Percentiles rank a stretch among this genome's conserved stretches.
These are phyloP conservation scores for Ornithoptera priamus DNA, from an alignment of 2,888 invertebrate genomes.

Conservation along the genomic window DNA sequence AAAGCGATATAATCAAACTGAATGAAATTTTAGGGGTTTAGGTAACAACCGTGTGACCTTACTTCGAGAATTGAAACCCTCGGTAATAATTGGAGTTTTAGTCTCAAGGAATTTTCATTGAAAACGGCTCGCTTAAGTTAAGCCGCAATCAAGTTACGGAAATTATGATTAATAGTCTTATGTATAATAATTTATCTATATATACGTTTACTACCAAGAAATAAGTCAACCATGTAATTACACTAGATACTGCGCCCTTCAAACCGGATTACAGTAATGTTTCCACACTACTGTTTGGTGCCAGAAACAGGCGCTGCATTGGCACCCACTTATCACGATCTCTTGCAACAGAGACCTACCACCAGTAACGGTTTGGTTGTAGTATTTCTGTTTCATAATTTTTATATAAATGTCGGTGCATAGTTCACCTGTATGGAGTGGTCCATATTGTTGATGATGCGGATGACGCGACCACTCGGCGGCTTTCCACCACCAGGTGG, in stretches of 20 bases:
- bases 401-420: not conserved
- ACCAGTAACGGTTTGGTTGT: no score
- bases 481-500: constrained; percentile 85
- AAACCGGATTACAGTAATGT: no score
- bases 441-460: constrained; percentile 96
- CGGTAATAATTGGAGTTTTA: constrained; percentile 34
- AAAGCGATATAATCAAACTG: constrained; percentile 7
- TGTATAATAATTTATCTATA: not conserved
- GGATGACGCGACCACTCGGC: constrained; percentile 91
- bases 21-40: constrained; percentile 6
- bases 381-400: no score
- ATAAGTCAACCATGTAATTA: no score
- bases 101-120: constrained; percentile 57
- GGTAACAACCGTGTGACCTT: constrained; percentile 8
- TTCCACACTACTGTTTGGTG: no score
- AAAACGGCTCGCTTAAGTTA: constrained; percentile 47
- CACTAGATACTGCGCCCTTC: no score
- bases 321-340: no score
- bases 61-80: constrained; percentile 7
- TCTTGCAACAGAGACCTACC: no score
- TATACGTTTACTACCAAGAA: not conserved
- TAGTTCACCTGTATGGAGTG: constrained; percentile 91
- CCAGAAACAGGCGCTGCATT: no score
- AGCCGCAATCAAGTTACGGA: constrained; percentile 43
- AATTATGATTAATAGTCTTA: constrained; percentile 35